phyloP scores from a whole-genome alignment of 2,888 invertebrate genomes.

The Petrolisthes manimaculis region DNA sequence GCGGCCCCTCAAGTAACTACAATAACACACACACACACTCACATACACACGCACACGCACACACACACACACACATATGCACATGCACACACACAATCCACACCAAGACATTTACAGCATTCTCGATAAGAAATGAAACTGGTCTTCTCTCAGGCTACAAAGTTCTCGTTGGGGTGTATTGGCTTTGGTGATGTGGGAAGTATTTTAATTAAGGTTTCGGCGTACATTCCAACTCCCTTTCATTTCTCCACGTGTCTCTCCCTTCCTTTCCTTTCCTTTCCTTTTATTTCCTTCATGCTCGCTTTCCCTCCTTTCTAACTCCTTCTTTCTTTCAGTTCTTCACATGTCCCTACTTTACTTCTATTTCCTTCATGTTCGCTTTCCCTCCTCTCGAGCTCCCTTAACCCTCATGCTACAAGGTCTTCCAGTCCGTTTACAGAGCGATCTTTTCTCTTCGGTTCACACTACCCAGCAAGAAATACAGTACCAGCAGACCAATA shows the following conservation, averaged over 20 bases:
- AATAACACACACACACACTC: conserved; percentile 22
- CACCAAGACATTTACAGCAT: neutral
- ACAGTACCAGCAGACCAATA: too few species aligned
- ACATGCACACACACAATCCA: neutral
- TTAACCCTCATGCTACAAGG: too few species aligned
- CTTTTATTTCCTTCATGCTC: too few species aligned
- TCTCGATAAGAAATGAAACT: neutral
- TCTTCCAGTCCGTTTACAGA: too few species aligned
- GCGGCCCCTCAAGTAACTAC: neutral
- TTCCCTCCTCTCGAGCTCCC: too few species aligned
- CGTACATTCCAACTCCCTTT: neutral
- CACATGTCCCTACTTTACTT: too few species aligned
- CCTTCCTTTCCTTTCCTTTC: too few species aligned
- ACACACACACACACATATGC: conserved; percentile 18
- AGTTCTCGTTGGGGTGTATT: neutral
- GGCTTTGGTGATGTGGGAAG: neutral
- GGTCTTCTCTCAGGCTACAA: neutral
- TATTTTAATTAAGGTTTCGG: neutral
- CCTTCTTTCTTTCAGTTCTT: too few species aligned
- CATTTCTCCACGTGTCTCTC: neutral
- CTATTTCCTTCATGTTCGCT: too few species aligned
- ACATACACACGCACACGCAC: conserved; percentile 25
- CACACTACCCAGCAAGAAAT: too few species aligned
- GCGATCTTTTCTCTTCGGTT: too few species aligned
- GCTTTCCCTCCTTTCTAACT: too few species aligned